phyloP scores from a whole-genome alignment of 1,140 invertebrate genomes.

The Drosophila trapezifrons region DNA sequence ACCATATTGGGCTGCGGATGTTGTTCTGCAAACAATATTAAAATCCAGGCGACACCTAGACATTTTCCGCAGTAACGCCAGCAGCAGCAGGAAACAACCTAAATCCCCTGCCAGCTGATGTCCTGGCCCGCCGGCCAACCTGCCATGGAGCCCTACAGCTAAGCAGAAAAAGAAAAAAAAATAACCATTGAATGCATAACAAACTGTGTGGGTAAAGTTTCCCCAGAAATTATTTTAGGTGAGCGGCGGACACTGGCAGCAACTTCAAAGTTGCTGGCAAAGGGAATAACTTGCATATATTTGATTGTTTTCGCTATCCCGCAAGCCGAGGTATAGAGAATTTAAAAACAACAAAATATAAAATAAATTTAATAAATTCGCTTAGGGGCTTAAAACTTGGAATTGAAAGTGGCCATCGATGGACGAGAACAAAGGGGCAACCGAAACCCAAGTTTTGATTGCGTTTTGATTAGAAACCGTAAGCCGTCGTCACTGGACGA shows the following conservation, averaged over 20 bases:
- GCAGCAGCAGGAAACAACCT: constrained; percentile 13
- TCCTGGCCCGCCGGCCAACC: constrained; percentile 13
- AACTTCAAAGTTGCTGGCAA: constrained; percentile 67
- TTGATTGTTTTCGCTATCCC: constrained; percentile 36
- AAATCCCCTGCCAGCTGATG: constrained; percentile 41
- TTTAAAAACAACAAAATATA: constrained; percentile 47
- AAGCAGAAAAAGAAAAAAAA: not conserved
- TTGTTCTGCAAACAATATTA: constrained; percentile 42
- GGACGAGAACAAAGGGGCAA: not conserved
- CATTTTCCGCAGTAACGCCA: constrained; percentile 6
- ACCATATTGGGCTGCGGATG: constrained; percentile 6
- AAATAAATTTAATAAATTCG: constrained; percentile 61
- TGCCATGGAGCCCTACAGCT: constrained; percentile 4
- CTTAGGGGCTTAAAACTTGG: constrained; percentile 64
- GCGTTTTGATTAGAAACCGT: constrained; percentile 59
- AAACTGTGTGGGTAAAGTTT: constrained; percentile 71
- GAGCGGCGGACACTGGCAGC: constrained; percentile 52
- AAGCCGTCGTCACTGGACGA: constrained; percentile 20
- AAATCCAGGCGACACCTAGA: constrained; percentile 44
- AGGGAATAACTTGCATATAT: constrained; percentile 60
- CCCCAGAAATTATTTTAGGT: constrained; percentile 65
- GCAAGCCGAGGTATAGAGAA: constrained; percentile 11
- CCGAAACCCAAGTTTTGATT: constrained; percentile 52
- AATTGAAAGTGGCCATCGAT: constrained; percentile 62
- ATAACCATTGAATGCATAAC: constrained; percentile 51